Percentiles rank a stretch among this genome's conserved stretches.
These are phyloP conservation scores for Labroides dimidiatus DNA, from an alignment of 2,797 vertebrate genomes.

Conservation along the genomic window DNA sequence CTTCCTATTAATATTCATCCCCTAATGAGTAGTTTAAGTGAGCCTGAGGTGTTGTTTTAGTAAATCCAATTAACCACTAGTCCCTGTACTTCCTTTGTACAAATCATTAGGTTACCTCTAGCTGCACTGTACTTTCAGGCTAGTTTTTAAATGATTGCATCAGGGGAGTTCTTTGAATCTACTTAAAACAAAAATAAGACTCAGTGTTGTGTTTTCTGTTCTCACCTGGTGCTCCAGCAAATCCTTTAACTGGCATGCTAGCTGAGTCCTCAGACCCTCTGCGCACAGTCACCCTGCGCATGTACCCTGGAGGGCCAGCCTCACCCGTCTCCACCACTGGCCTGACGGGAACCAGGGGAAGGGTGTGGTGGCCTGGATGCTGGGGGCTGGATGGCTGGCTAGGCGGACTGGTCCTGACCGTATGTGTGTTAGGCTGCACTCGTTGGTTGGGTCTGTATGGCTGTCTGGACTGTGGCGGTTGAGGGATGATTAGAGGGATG, in stretches of 20 bases:
- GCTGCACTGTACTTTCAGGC: too few relatives aligned
- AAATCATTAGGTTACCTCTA: too few relatives aligned
- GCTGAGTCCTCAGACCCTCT: conserved; percentile 69
- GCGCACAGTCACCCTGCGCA: conserved; percentile 75
- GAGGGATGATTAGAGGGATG: conserved; percentile 75
- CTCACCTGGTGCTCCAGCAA: conserved; percentile 92
- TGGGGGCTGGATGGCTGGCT: conserved; percentile 58
- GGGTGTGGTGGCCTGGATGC: conserved; percentile 53
- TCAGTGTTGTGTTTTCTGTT: too few relatives aligned
- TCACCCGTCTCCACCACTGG: conserved; percentile 90
- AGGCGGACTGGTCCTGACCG: conserved; percentile 53
- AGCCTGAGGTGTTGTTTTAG: too few relatives aligned
- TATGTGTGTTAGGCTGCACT: conserved; percentile 66
- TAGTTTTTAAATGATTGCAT: too few relatives aligned
- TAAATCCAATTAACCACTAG: too few relatives aligned
- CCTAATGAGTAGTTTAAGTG: too few relatives aligned
- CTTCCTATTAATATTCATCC: too few relatives aligned
- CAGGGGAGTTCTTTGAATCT: too few relatives aligned
- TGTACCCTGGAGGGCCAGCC: conserved; percentile 92
- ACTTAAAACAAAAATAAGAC: too few relatives aligned
- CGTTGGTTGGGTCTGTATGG: conserved; percentile 48
- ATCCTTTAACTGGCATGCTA: conserved; percentile 81
- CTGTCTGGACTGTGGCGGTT: conserved; percentile 56
- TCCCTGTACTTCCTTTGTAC: too few relatives aligned
- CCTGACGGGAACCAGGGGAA: conserved; percentile 42